phyloP scores from a whole-genome alignment of 2,797 vertebrate genomes.

The Acridotheres tristis region DNA sequence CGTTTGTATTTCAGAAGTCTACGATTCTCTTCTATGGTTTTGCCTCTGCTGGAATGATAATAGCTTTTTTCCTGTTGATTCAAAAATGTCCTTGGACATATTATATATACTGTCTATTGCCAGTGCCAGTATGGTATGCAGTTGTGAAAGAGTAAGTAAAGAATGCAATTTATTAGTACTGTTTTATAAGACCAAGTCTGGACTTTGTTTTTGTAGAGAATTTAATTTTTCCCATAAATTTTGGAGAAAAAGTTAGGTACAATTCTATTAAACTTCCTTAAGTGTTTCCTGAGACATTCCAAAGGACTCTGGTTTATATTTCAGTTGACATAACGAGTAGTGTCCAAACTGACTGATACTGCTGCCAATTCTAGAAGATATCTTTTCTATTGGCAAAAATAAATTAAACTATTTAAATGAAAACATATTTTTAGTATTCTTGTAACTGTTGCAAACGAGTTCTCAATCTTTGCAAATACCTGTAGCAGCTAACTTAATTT shows the following conservation, averaged over 20 bases:
- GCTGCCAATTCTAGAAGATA: not conserved
- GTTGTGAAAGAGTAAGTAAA: slow-evolving; percentile 91
- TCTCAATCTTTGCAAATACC: not conserved
- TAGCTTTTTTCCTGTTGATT: slow-evolving; percentile 85
- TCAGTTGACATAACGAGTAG: not conserved
- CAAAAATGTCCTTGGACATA: slow-evolving; percentile 91
- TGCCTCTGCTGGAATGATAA: slow-evolving; percentile 72
- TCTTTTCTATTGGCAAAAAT: not conserved
- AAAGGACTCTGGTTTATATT: not conserved
- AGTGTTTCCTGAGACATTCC: not conserved
- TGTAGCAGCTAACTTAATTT: not conserved
- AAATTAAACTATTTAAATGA: not conserved
- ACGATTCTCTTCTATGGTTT: slow-evolving; percentile 66
- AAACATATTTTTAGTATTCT: not conserved
- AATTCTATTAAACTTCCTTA: not conserved
- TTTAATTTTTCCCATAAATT: not conserved
- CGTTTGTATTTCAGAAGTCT: slow-evolving; percentile 73
- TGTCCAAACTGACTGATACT: not conserved
- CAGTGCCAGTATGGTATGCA: slow-evolving; percentile 90
- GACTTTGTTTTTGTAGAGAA: not conserved
- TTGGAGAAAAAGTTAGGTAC: not conserved
- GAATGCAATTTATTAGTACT: not conserved
- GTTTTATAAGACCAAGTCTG: not conserved
- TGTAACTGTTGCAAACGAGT: not conserved
- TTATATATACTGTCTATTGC: slow-evolving; percentile 93